A percentile compares a stretch with the other conserved stretches of the same genome.
phyloP scores from a whole-genome alignment of 1,140 invertebrate species.

The Tetramorium simillimum region DNA sequence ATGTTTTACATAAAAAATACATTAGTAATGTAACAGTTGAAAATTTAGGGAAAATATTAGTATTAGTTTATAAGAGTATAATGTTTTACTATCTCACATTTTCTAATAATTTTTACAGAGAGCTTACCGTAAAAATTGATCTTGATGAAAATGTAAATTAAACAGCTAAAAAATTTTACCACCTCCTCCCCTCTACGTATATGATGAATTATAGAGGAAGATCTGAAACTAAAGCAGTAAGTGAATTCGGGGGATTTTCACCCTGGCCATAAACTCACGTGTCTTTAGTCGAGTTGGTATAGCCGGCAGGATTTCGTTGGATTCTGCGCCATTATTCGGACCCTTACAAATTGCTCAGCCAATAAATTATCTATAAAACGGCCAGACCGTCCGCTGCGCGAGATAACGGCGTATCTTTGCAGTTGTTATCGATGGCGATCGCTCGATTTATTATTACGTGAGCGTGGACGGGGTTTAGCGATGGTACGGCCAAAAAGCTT shows the following conservation, averaged over 20 bases:
- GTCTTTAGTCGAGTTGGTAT: constrained; percentile 59
- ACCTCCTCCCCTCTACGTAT: neutral
- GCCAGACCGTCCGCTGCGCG: constrained; percentile 66
- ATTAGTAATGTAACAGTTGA: neutral
- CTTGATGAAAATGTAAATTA: neutral
- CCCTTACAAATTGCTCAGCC: constrained; percentile 80
- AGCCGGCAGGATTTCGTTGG: constrained; percentile 54
- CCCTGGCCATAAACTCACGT: constrained; percentile 58
- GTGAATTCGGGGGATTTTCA: constrained; percentile 56
- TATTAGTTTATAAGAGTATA: neutral
- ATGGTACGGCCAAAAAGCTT: constrained; percentile 70
- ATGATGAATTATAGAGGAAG: constrained; percentile 45
- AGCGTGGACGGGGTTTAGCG: constrained; percentile 57
- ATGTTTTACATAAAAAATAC: neutral
- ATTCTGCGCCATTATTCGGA: constrained; percentile 64
- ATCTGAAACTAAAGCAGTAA: constrained; percentile 48
- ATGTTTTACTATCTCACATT: neutral
- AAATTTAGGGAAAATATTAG: neutral
- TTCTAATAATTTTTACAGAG: neutral
- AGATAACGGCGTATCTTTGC: constrained; percentile 82
- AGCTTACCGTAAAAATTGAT: neutral
- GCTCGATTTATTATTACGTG: constrained; percentile 80
- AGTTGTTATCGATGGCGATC: constrained; percentile 83
- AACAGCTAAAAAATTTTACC: constrained; percentile 19
- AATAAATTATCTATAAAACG: constrained; percentile 83